Base-by-base conservation (phyloP, 1,140 invertebrate genomes). In the Cydia splendana region DNA sequence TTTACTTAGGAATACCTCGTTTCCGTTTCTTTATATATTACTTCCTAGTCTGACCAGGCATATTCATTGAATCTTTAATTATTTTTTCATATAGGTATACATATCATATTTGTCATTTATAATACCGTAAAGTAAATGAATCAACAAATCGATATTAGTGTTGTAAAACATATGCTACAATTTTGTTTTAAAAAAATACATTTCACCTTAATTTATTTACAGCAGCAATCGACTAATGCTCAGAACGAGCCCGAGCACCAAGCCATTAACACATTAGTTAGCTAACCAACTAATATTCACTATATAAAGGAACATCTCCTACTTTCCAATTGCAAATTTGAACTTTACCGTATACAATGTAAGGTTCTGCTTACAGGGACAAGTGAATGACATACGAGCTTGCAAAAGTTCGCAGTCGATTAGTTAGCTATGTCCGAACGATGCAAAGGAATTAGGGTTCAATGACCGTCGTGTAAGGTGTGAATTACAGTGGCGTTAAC, bases 221-320 rank as follows among this genome's bases (percentile, higher is more conserved):
- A 77, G 80, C 80, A 75, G 78, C 82, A 85, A 88, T 87, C 83
- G 80, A 81, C 80, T 88, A 86, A 88, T 89, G 84, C 83, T 76
- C 85, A 79, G 76, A 78, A 79, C 79, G 82, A 81, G 75, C 45
- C 53, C 34, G 65, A 62, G 74, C 57, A 62, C 77, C 74, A 77
- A 75, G 74, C 74, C 80, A 85, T 84, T 85, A 82, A 78, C 82
- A 80, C 80, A 76, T 85, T 81, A 80, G 74, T 65, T 75, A 75
- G 75, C 75, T 81, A 76, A 73, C 65, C 74, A 77, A 76, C 57
- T 80, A 79, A 77, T 45, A 30, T 74, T 45, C 79, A 75, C 57
- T 62, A 62, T 57, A 18, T 24, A 62, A 62, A 10, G 20, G 0
- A 24, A 20, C 20, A 62, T 62, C 57, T 62, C 20, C 57, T 24